Conservation (phyloP, 2,888 invertebrate genomes). For the Eupithecia vulgata region DNA sequence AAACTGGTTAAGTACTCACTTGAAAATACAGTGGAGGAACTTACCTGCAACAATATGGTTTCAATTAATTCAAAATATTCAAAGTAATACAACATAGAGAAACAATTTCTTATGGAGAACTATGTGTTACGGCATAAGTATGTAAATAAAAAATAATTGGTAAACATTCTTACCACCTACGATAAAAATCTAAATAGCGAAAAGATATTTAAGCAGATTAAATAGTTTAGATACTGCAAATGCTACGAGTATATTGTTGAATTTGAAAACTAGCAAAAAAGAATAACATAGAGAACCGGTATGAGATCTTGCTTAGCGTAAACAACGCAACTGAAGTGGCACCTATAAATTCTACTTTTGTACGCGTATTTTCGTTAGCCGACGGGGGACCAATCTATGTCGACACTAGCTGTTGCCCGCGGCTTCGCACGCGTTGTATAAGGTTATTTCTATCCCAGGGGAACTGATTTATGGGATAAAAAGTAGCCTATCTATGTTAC, state of each 20-base stretch:
- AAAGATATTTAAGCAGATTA: conserved; percentile 1
- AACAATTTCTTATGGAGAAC: background rate
- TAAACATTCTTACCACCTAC: conserved; percentile 10
- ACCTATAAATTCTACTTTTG: conserved; percentile 37
- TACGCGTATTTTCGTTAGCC: background rate
- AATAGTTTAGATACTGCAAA: conserved; percentile 7
- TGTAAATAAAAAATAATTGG: background rate
- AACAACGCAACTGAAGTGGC: conserved; percentile 52
- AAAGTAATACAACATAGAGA: conserved; percentile 3
- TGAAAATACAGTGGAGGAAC: conserved; percentile 15
- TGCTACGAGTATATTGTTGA: conserved; percentile 23
- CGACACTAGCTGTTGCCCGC: too few relatives aligned
- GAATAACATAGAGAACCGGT: conserved; percentile 40
- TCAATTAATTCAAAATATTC: conserved; percentile 26
- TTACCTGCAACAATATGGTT: conserved; percentile 37
- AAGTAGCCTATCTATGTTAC: too few relatives aligned
- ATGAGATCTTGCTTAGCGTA: conserved; percentile 40
- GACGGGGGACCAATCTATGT: background rate
- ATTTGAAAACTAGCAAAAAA: conserved; percentile 25
- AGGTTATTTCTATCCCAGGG: too few relatives aligned
- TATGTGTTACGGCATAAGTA: background rate
- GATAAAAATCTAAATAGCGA: conserved; percentile 14
- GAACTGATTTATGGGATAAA: too few relatives aligned
- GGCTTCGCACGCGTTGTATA: too few relatives aligned
- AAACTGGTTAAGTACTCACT: background rate